Percentiles rank a stretch among this genome's conserved stretches.
Conservation (phyloP, 1,140 invertebrate species). For the Zaprionus vittiger region DNA sequence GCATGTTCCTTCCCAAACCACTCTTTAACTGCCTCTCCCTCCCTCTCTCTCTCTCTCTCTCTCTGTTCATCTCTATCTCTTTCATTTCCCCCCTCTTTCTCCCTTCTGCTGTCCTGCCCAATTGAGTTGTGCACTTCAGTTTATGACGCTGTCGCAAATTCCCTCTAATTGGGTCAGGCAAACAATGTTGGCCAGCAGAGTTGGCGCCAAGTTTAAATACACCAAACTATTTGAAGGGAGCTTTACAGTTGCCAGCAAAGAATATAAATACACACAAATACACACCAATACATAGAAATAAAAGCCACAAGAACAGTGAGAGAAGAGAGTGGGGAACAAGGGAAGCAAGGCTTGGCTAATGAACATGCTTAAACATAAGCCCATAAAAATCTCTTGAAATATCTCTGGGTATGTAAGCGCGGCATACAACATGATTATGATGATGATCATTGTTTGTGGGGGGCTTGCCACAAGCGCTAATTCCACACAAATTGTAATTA, state of each 20-base stretch:
- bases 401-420: conserved; percentile 10
- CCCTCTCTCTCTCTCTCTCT: not conserved
- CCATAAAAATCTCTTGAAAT: conserved; percentile 58
- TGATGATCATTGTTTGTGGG: conserved; percentile 33
- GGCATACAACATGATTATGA: conserved; percentile 24
- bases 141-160: conserved; percentile 72
- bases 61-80: not conserved
- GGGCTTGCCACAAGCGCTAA: conserved; percentile 73
- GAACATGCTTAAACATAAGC: conserved; percentile 32
- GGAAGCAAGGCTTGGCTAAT: not conserved
- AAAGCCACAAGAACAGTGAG: conserved; percentile 19
- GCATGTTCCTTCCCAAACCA: not conserved
- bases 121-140: conserved; percentile 61
- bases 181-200: conserved; percentile 52
- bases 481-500: conserved; percentile 83
- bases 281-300: conserved; percentile 23
- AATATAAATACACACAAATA: conserved; percentile 34
- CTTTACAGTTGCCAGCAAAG: conserved; percentile 15
- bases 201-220: conserved; percentile 26
- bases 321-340: not conserved
- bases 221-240: conserved; percentile 39
- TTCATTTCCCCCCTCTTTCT: conserved; percentile 5
- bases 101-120: not conserved
- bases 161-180: conserved; percentile 72
- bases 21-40: conserved; percentile 1